Evolutionary conservation across 2,888 invertebrate genomes (phyloP), one percentile per base, ranked within the genome.

Genomic region (Stramonita haemastoma): DNA sequence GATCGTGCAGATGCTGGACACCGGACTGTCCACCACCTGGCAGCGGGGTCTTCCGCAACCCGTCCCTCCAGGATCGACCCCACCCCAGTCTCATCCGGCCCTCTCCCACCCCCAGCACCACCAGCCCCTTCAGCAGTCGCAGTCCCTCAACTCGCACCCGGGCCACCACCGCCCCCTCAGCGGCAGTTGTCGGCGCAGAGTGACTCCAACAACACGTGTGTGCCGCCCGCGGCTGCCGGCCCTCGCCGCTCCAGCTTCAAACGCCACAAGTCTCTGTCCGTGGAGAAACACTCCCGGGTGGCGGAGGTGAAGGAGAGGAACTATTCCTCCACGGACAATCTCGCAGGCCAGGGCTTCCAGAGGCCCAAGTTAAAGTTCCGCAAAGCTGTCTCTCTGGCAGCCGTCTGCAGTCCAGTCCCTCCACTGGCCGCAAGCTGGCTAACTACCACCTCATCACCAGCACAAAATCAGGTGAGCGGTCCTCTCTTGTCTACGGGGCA

Each of bases 361-460:
- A 94, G 93, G 93, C 93, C 93, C 91, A 93, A 93, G 93, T 93
- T 94, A 89, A 94, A 95, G 92, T 95, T 95, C 91, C 93, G 94
- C 89, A 95, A 94, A 90, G 94, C 94, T n/a, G 94, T 94, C 17
- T 95, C 95, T 77, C 92, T 95, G 83, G 94, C 32, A 94, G 93
- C 90, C 93, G 94, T 88, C 94, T 95, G 66, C 94, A 95, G 90
- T 94, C 95, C 88, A 95, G 96, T 91, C 95, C 96, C 19, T 95
- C 95, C 22, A 95, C 95, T 13, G 95, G 95, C 36, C 91, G 94
- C 88, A 95, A 94, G 92, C 93, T 95, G 89, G 95, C 95, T 87
- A 95, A 95, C 90, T 95, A 95, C 89, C 95, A 95, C 90, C 94
- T 95, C 81, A 95, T 95, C 84, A 93, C 94, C 66, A 95, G 94